Base-by-base conservation (phyloP, 2,888 invertebrate species). In the Barypeithes pellucidus region DNA sequence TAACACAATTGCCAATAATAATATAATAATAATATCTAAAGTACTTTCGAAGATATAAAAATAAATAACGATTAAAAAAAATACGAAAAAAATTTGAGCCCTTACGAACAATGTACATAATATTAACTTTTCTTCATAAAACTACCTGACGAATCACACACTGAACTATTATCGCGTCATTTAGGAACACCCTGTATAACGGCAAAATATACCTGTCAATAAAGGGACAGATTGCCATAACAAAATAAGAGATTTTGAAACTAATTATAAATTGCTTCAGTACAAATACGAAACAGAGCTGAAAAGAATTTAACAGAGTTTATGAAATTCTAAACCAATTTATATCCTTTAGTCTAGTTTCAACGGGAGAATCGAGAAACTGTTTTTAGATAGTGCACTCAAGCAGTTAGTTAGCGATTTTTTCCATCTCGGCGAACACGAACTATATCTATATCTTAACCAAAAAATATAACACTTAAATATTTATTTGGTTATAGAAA, bases 291-390 rank as follows among this genome's bases (percentile, higher is more conserved):
- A 12, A 52, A 47, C 11, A 24, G 52, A 57, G 36, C 1, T 11
- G 18, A 47, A 67, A 39, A 50, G 20, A 63, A 70, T 54, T 47
- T 63, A 36, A 45, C 47, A 54, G 57, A 29, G 22, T 59, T 69
- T 54, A 67, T 50, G 41, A 24, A 69, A 69, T 73, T 73, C 66
- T 68, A 65, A 73, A 66, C 69, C 69, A 69, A 73, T 73, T 73
- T 73, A 73, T 73, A 73, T 70, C 66, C 18, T 70, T 73, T 66
- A 69, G 61, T 69, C 52, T 43, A 65, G 59, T 63, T 73, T 63
- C 33, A 33, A 47, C 43, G 61, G 60, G 29, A 59, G 41, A 60
- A 63, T 63, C 59, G 63, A 68, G 67, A 29, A 73, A 52, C 57
- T 47, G 65, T 29, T 69, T 65, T 69, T 50, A 59, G 69, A 73